A percentile compares a stretch with the other conserved stretches of the same genome.
Evolutionary conservation across 2,888 invertebrate genomes (phyloP).

Genomic region (Clanis bilineata): DNA sequence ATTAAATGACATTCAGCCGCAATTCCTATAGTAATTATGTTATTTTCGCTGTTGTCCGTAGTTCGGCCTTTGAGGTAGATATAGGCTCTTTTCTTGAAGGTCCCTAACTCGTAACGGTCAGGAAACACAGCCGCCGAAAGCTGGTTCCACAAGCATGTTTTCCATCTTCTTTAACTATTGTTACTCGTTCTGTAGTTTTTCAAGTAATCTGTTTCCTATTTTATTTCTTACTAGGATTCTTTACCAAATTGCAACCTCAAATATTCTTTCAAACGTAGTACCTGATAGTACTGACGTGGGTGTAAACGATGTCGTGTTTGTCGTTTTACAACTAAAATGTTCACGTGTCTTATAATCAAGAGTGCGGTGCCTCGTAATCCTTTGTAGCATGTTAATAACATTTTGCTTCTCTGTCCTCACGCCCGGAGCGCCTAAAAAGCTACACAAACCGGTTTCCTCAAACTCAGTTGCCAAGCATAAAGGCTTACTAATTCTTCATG

Average conservation of each 20-base stretch:
- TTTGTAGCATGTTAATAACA: conserved; percentile 8
- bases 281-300: not conserved
- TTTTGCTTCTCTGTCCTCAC: conserved; percentile 1
- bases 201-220: not conserved
- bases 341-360: not conserved
- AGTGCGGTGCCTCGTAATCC: conserved; percentile 1
- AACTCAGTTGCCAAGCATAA: conserved; percentile 8
- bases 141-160: too few species aligned
- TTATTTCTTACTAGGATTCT: not conserved
- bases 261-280: not conserved
- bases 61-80: too few species aligned
- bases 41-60: too few species aligned
- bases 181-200: too few species aligned
- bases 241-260: not conserved
- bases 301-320: too few species aligned
- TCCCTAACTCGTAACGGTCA: too few species aligned
- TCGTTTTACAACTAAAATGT: not conserved
- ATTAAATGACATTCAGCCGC: not conserved
- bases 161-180: too few species aligned
- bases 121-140: too few species aligned
- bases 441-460: conserved; percentile 4
- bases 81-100: too few species aligned
- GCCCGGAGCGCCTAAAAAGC: not conserved
- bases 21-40: not conserved
- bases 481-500: conserved; percentile 5